phyloP scores from a whole-genome alignment of 2,797 vertebrate species.

The Acanthornis magna region DNA sequence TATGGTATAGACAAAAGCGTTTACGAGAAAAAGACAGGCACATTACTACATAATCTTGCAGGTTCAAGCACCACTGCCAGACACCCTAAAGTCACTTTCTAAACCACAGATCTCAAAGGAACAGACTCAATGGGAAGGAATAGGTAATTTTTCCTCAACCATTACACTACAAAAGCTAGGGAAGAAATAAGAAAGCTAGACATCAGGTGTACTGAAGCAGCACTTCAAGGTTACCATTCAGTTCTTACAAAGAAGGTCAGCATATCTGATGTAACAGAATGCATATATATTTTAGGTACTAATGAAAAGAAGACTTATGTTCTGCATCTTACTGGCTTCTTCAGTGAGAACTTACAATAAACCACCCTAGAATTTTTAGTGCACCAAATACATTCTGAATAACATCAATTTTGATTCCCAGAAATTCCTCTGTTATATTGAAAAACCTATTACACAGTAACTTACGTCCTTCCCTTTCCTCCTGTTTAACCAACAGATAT shows the following conservation, averaged over 20 bases:
- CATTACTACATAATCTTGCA: not conserved
- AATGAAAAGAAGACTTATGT: not conserved
- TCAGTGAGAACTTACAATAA: not conserved
- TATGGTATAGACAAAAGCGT: accelerated
- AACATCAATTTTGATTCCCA: not conserved
- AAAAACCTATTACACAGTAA: not conserved
- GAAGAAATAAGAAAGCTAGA: not conserved
- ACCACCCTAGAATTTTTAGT: not conserved
- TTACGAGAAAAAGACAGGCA: not conserved
- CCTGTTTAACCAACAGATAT: not conserved
- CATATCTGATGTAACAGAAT: not conserved
- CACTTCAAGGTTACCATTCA: not conserved
- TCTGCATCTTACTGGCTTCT: not conserved
- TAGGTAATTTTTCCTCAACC: not conserved
- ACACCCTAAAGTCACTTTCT: not conserved
- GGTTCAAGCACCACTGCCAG: not conserved
- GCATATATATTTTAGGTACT: not conserved
- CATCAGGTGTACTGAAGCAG: not conserved
- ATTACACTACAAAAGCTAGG: not conserved
- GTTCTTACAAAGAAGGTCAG: not conserved
- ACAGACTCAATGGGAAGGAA: not conserved
- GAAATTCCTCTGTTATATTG: not conserved
- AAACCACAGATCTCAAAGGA: not conserved
- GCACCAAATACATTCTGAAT: not conserved
- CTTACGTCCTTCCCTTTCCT: not conserved